Evolutionary conservation across 1,140 invertebrate genomes (phyloP), one percentile per base, ranked within the genome.

Genomic region (Eulimnadia texana): DNA sequence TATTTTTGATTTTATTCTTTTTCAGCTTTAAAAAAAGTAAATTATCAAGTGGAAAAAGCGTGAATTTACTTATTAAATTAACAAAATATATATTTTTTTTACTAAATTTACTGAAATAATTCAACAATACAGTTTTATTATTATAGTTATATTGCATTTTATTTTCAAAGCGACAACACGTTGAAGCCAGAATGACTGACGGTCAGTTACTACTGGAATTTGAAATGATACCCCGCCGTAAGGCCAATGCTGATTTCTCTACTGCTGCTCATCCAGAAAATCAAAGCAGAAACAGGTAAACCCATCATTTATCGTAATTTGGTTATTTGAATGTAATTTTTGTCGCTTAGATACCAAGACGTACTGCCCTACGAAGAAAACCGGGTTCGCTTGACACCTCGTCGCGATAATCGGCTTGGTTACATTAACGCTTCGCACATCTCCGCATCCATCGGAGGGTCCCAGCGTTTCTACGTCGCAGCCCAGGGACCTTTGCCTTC

Each of bases 391-490:
- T 71, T 94, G 2, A 81, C 80, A 22, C 85, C 89, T 3, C 80
- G 81, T 2, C 84, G 84, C 70, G 80, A 83, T 60, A 93, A 93
- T 74, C 82, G 83, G 55, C 80, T 79, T 68, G 91, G 90, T 6
- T 93, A 93, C 67, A 86, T 93, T 50, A 93, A 94, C 76, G 90
- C 89, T 2, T 92, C 88, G 9, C 86, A 91, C 68, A 82, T 93
- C 60, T 86, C 83, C 55, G 84, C 83, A 63, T 85, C 82, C 23
- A 82, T 87, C 28, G 85, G 84, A 64, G 81, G 64, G 78, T 81
- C 63, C 62, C 84, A 88, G 66, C 77, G 84, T 28, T 89, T 88
- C 71, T 93, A 93, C 72, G 87, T 93, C 58, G 84, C 87, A 27
- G 84, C 84, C 11, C 88, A 90, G 71, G 83, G 83, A 19, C 86